Evolutionary conservation across 2,113 vertebrate genomes (phyloP), one percentile per base, ranked within the genome.

Genomic region (Cervus canadensis): DNA sequence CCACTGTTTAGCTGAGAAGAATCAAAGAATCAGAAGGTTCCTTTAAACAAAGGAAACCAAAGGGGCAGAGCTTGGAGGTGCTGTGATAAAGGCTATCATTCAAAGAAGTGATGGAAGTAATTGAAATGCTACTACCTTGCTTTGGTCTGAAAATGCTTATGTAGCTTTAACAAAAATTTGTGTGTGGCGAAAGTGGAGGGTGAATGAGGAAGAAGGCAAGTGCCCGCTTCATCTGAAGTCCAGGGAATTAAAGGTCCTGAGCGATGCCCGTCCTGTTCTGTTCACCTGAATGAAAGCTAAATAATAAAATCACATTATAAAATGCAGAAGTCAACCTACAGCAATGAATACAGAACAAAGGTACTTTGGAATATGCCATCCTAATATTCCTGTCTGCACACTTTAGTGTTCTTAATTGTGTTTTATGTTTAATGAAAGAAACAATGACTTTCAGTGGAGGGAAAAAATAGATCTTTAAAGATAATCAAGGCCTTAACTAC

Each of bases 401-500:
- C 94, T 96, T 97, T 88, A 98, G 97, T 98, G 94, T 97, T 98
- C 98, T 97, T 98, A 98, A 98, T 98, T 87, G 98, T 86, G 94
- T 98, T 98, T 98, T 97, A 97, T 98, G 98, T 98, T 98, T 99
- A 98, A 98, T 98, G 98, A 98, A 99, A 95, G 98, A 99, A 99
- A 98, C 98, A 99, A 94, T 98, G 98, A 98, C 95, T 98, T 98
- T 98, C 91, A 98, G 97, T 98, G 97, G 97, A 99, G 97, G 97
- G 97, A 98, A 98, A 98, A 99, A 98, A 98, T 98, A 99, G 98
- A 99, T 98, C 98, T 98, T 98, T 98, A 98, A 98, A 98, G 98
- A 98, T 99, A 99, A 99, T 99, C 98, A 98, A 98, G 98, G 97
- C 98, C 98, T 98, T 98, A 98, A 98, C 98, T 98, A 97, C 98